Base-by-base conservation (phyloP, 2,113 vertebrate species). In the Sphaerodactylus townsendi region DNA sequence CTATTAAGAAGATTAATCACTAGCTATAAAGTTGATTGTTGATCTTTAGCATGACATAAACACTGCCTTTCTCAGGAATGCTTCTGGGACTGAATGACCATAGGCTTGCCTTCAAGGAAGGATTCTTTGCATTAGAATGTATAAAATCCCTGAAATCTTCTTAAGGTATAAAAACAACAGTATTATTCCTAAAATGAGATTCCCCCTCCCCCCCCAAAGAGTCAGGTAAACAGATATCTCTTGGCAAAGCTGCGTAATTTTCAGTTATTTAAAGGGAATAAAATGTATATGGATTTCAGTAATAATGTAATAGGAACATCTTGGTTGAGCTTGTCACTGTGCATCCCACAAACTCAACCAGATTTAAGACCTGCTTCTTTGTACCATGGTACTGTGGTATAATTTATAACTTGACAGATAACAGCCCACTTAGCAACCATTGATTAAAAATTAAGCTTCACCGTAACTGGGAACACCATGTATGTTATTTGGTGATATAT, bases 1-100 rank as follows among this genome's bases (percentile, higher is more conserved):
- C 81, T 66, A 86, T 93, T 92, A 86, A 84, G 84, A 10, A 85
- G 87, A 92, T 89, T 84, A 90, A 92, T 90, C 74, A 87, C 88
- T 85, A 56, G 41, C 85, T 93, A 85, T 83, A 86, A 65, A 87
- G 86, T 14, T 90, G 86, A 91, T 90, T 88, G 88, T 77, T 91
- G 89, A 92, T 90, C 87, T 90, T 88, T 82, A 68, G 53, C 89
- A 70, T 84, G 74, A 48, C 85, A 91, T 82, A 92, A 93, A 90
- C 33, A 89, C 69, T 79, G 69, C 17, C 28, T 46, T 91, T 87
- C 74, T n/a, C 0, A 1, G 88, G 77, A 78, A 91, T 8, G 82
- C 50, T 90, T 90, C 62, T 82, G 91, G 89, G 77, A 62, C n/a
- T 84, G 64, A 35, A 88, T 81, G 89, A 89, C 86, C 84, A 89